phyloP scores from a whole-genome alignment of 2,888 invertebrate genomes.

The Orthosia gracilis region DNA sequence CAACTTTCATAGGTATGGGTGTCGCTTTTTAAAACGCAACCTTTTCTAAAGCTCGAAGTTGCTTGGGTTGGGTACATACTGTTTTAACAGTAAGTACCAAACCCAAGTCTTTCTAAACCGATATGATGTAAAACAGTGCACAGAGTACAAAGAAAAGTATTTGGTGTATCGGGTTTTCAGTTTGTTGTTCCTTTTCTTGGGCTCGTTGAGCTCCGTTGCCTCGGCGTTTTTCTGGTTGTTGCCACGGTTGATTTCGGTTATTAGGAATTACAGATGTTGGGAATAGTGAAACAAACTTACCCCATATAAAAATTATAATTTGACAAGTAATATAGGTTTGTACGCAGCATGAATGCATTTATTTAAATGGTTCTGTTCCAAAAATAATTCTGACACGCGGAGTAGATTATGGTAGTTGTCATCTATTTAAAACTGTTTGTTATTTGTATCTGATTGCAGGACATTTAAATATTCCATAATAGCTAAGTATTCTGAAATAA shows the following conservation, averaged over 20 bases:
- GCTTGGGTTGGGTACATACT: background rate
- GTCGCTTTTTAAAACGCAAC: no score
- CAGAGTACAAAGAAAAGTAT: background rate
- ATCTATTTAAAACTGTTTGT: background rate
- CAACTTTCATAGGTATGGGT: no score
- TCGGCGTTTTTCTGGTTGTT: no score
- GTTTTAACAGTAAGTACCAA: no score
- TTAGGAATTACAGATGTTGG: no score
- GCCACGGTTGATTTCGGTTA: no score
- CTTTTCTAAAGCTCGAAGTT: background rate
- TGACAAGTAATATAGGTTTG: no score
- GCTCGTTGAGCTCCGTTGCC: no score
- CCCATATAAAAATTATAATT: no score
- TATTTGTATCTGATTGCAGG: background rate
- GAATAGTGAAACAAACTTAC: no score
- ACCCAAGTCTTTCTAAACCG: background rate
- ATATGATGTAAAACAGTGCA: background rate
- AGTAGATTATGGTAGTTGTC: background rate
- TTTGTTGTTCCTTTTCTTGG: no score
- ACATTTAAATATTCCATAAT: background rate
- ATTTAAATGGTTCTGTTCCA: no score
- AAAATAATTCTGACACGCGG: background rate
- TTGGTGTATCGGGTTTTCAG: background rate
- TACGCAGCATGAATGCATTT: background rate
- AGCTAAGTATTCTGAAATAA: conserved; percentile 20